These are phyloP conservation scores for Scomber colias DNA, from an alignment of 2,113 vertebrate genomes.

Conservation along the genomic window DNA sequence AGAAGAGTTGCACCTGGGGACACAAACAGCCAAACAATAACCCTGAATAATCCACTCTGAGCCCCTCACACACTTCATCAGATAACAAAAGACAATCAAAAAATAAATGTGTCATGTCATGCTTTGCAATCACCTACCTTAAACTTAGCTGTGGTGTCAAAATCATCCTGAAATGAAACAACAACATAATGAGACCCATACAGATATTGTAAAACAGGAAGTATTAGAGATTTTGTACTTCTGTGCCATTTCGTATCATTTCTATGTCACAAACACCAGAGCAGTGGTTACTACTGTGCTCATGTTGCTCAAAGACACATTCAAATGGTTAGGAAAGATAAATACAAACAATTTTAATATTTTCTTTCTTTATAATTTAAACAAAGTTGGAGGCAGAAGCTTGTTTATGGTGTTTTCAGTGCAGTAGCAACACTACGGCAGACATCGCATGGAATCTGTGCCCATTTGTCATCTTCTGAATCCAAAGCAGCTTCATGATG, in stretches of 20 bases:
- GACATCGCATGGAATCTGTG: not conserved
- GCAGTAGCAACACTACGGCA: not conserved
- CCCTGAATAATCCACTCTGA: constrained; percentile 43
- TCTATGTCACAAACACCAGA: not conserved
- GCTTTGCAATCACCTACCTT: constrained; percentile 69
- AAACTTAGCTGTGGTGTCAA: constrained; percentile 71
- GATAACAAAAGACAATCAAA: not conserved
- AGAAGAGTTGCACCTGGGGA: constrained; percentile 93
- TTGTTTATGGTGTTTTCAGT: not conserved
- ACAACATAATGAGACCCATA: constrained; percentile 7
- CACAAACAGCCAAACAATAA: constrained; percentile 35
- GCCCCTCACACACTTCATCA: not conserved
- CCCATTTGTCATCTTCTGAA: constrained; percentile 31
- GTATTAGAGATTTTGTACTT: not conserved
- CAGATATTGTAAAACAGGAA: not conserved
- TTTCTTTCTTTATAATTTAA: not conserved
- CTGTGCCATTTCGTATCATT: not conserved
- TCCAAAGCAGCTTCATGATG: constrained; percentile 37
- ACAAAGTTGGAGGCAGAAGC: not conserved
- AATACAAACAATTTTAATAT: not conserved
- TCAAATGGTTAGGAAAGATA: not conserved
- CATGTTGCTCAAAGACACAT: no score
- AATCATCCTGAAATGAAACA: constrained; percentile 75
- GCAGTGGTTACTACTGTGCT: not conserved
- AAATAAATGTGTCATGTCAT: not conserved